Conservation (phyloP, 1,140 invertebrate genomes). For the Drosophila chauvacae region DNA sequence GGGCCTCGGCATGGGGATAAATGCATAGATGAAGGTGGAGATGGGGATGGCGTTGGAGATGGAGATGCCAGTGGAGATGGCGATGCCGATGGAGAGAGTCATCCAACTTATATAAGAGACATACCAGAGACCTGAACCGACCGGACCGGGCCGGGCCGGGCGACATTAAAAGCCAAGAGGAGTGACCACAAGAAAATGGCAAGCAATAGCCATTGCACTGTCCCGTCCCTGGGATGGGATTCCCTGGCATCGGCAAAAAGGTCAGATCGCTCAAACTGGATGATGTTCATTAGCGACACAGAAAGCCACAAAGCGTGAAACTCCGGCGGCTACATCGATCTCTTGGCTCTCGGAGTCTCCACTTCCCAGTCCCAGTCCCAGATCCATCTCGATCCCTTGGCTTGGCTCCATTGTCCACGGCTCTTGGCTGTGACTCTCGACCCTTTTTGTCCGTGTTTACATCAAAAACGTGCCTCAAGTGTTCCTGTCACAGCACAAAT, state of each 20-base stretch:
- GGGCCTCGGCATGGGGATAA: conserved; percentile 27
- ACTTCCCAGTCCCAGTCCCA: not conserved
- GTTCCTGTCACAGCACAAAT: conserved; percentile 80
- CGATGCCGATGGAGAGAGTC: conserved; percentile 19
- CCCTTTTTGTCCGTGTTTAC: conserved; percentile 76
- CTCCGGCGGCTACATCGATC: conserved; percentile 70
- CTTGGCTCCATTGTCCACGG: conserved; percentile 30
- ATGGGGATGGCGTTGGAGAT: not conserved
- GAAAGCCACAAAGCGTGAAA: conserved; percentile 70
- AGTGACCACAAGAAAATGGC: conserved; percentile 75
- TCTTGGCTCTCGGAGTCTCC: conserved; percentile 36
- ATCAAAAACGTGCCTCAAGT: conserved; percentile 81
- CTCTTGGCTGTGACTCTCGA: conserved; percentile 64
- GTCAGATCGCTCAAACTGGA: conserved; percentile 70
- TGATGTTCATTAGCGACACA: conserved; percentile 77
- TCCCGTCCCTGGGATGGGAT: not conserved
- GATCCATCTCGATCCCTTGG: conserved; percentile 1
- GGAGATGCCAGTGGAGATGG: conserved; percentile 16
- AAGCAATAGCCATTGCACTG: conserved; percentile 2
- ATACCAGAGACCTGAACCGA: conserved; percentile 22
- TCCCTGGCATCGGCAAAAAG: conserved; percentile 42
- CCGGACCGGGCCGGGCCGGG: conserved; percentile 31
- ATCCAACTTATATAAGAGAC: conserved; percentile 61
- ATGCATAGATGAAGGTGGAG: conserved; percentile 4
- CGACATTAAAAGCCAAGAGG: conserved; percentile 75